Conservation (phyloP, 1,140 invertebrate species). For the Caenorhabditis remanei region DNA sequence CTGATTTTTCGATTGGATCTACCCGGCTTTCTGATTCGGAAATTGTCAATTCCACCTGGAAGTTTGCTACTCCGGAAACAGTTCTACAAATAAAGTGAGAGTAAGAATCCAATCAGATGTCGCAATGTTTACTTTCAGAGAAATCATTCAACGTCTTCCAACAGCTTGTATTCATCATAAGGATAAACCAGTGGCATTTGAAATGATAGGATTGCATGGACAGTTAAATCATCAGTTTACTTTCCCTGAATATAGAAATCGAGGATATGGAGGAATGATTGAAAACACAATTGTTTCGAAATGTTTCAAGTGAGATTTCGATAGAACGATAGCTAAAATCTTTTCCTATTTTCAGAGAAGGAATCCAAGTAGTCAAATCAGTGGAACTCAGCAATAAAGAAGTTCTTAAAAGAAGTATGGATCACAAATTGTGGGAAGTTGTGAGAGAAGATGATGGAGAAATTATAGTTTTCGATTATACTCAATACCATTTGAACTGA, state of each 20-base stretch:
- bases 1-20: conserved; percentile 5
- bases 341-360: neutral
- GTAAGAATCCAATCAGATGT: neutral
- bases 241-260: conserved; percentile 39
- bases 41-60: conserved; percentile 37
- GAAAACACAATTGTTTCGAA: conserved; percentile 33
- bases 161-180: conserved; percentile 2
- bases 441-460: conserved; percentile 14
- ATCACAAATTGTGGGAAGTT: conserved; percentile 11
- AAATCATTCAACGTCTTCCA: conserved; percentile 30
- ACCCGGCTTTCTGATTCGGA: neutral
- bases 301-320: neutral
- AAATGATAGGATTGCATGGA: conserved; percentile 44
- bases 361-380: conserved; percentile 6
- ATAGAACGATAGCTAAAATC: too few species aligned
- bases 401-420: neutral
- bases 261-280: conserved; percentile 43
- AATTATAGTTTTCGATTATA: neutral
- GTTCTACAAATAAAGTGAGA: conserved; percentile 33
- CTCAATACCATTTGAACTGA: neutral
- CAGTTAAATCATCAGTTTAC: conserved; percentile 40
- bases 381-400: neutral
- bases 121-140: neutral
- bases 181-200: conserved; percentile 21
- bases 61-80: conserved; percentile 8